Percentiles rank a stretch among this genome's conserved stretches.
Conservation (phyloP, 2,797 vertebrate genomes). For the Amblyraja radiata region DNA sequence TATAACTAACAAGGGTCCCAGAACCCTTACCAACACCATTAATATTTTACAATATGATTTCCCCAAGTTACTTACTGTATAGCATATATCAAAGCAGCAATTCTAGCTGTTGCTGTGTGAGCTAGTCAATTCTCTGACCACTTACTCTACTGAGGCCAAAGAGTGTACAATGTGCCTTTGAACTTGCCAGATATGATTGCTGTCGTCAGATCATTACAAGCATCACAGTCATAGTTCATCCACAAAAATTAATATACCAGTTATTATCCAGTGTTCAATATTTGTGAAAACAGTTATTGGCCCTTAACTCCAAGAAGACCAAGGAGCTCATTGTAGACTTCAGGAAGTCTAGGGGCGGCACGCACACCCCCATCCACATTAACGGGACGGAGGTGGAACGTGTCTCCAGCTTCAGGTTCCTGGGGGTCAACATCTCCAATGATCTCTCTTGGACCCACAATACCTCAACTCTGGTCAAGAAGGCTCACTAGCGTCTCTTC, state of each 20-base stretch:
- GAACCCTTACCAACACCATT: not conserved
- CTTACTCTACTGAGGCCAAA: not conserved
- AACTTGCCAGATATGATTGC: not conserved
- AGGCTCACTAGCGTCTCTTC: too few species aligned
- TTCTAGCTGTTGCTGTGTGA: not conserved
- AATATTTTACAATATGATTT: not conserved
- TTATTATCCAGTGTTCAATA: not conserved
- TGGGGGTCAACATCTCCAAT: too few species aligned
- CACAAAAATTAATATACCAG: not conserved
- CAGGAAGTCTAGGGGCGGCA: too few species aligned
- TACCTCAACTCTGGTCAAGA: too few species aligned
- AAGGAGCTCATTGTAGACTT: too few species aligned
- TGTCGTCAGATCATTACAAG: not conserved
- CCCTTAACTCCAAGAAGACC: too few species aligned
- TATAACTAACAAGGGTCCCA: not conserved
- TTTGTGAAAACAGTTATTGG: not conserved
- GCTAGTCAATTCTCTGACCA: not conserved
- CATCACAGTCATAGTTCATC: not conserved
- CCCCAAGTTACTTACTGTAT: not conserved
- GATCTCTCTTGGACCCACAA: too few species aligned
- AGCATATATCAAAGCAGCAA: not conserved
- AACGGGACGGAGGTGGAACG: too few species aligned
- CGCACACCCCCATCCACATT: too few species aligned
- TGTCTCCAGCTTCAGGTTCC: too few species aligned
- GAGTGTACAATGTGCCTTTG: not conserved